These are phyloP conservation scores for Daktulosphaira vitifoliae DNA, from an alignment of 1,140 invertebrate genomes.

Conservation along the genomic window DNA sequence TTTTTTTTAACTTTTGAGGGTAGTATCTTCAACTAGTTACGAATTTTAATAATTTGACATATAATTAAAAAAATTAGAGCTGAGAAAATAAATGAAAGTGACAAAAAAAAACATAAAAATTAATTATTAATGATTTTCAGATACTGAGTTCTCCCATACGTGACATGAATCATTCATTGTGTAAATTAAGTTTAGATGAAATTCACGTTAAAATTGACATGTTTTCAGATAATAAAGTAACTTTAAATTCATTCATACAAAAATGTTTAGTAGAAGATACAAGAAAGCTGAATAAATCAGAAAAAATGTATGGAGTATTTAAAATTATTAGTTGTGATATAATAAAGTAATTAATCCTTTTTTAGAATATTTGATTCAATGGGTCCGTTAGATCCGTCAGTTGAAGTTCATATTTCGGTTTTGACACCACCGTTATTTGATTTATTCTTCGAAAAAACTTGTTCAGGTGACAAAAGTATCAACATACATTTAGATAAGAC, in stretches of 20 bases:
- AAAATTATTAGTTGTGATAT: too few relatives aligned
- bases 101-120: too few relatives aligned
- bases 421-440: slow-evolving; percentile 59
- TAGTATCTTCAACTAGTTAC: too few relatives aligned
- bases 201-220: slow-evolving; percentile 53
- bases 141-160: slow-evolving; percentile 63
- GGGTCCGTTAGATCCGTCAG: slow-evolving; percentile 34
- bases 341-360: too few relatives aligned
- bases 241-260: slow-evolving; percentile 62
- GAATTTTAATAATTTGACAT: too few relatives aligned
- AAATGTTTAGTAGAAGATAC: slow-evolving; percentile 60
- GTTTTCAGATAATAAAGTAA: slow-evolving; percentile 60
- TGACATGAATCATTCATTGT: slow-evolving; percentile 61
- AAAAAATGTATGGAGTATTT: slow-evolving; percentile 14
- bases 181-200: slow-evolving; percentile 63
- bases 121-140: too few relatives aligned
- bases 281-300: slow-evolving; percentile 10
- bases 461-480: slow-evolving; percentile 53
- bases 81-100: too few relatives aligned
- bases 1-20: too few relatives aligned
- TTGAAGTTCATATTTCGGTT: slow-evolving; percentile 49
- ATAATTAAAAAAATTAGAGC: too few relatives aligned
- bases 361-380: slow-evolving; percentile 18
- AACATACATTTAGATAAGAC: slow-evolving; percentile 64
- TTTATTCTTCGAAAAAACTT: slow-evolving; percentile 54